Evolutionary conservation across 2,113 vertebrate species (phyloP).

Genomic region (rat (Rattus norvegicus)): DNA sequence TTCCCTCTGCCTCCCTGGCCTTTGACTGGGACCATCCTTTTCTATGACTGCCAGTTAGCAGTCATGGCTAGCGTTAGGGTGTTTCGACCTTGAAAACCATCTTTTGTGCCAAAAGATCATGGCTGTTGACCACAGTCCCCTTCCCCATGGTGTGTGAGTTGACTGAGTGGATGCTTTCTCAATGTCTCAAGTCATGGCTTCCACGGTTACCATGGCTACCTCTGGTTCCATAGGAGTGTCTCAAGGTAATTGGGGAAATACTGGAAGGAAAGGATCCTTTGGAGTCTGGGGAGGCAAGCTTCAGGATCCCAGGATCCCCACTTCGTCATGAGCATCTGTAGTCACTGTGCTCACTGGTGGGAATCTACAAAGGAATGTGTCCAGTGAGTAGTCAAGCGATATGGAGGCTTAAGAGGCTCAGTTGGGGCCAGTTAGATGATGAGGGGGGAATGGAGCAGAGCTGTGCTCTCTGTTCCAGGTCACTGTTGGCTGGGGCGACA

Average conservation of each 20-base stretch:
- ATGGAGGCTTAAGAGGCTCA: background rate
- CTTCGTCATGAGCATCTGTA: accelerated
- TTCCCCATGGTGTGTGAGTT: accelerated
- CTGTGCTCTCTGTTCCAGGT: no score
- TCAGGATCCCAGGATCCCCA: background rate
- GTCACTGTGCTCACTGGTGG: accelerated
- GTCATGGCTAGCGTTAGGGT: accelerated
- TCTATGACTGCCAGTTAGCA: accelerated
- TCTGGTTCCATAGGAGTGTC: background rate
- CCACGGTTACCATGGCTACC: background rate
- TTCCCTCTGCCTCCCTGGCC: background rate
- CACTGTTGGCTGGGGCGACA: accelerated
- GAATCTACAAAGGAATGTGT: accelerated
- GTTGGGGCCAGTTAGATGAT: background rate
- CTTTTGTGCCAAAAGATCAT: background rate
- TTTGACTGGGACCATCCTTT: background rate
- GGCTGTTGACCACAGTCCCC: background rate
- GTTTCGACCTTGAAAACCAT: background rate
- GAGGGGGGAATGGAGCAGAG: background rate
- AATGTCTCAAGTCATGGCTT: background rate
- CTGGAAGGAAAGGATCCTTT: accelerated
- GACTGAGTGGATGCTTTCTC: accelerated
- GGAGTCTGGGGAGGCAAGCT: background rate
- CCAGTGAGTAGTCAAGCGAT: background rate
- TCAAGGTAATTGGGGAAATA: background rate